Evolutionary conservation across 2,113 vertebrate genomes (phyloP).

Genomic region (Perccottus glenii): DNA sequence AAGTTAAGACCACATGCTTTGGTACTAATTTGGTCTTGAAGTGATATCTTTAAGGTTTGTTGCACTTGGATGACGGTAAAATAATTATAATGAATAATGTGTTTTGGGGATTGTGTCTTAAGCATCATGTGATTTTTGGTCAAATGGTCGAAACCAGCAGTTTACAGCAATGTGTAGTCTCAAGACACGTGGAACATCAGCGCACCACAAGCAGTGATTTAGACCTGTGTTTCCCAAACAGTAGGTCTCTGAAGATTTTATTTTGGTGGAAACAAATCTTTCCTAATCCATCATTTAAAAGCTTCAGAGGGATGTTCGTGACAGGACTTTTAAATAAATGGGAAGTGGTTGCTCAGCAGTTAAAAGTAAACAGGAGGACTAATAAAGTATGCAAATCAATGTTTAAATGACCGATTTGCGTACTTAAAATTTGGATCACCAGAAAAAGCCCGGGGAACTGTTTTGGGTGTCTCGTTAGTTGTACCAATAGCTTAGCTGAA

Average conservation of each 20-base stretch:
- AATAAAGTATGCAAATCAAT: too few relatives aligned
- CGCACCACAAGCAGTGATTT: not conserved
- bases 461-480: not conserved
- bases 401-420: too few relatives aligned
- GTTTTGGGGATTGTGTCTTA: not conserved
- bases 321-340: too few relatives aligned
- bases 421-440: not conserved
- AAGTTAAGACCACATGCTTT: slow-evolving; percentile 1
- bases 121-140: not conserved
- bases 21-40: not conserved
- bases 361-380: too few relatives aligned
- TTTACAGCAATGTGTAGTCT: not conserved
- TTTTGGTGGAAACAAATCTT: not conserved
- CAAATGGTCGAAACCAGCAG: not conserved
- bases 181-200: slow-evolving; percentile 1
- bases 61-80: not conserved
- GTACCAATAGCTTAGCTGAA: not conserved
- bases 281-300: not conserved
- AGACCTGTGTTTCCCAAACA: not conserved
- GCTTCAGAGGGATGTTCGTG: too few relatives aligned
- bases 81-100: not conserved
- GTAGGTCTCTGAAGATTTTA: not conserved
- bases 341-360: too few relatives aligned
- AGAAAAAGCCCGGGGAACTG: not conserved
- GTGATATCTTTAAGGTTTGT: not conserved